These are phyloP conservation scores for Passer domesticus DNA, from an alignment of 2,113 vertebrate genomes.

Conservation along the genomic window DNA sequence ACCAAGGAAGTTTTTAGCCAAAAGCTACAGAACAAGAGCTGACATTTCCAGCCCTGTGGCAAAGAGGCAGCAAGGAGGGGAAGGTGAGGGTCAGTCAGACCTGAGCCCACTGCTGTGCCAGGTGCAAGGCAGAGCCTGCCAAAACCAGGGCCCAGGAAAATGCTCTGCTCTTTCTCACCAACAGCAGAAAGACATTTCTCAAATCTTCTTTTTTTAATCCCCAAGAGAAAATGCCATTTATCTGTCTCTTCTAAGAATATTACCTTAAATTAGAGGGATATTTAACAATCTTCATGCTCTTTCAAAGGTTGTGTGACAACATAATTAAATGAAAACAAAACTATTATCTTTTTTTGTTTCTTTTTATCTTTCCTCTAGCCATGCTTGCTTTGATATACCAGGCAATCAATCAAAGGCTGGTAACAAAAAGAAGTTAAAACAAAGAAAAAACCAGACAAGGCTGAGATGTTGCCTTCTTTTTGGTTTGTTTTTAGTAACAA, in stretches of 20 bases:
- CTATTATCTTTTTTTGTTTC: background rate
- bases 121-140: background rate
- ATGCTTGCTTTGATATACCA: background rate
- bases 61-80: background rate
- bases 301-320: background rate
- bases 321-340: conserved; percentile 11
- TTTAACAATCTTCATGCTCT: background rate
- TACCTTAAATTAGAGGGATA: background rate
- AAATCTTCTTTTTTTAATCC: background rate
- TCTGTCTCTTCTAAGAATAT: background rate
- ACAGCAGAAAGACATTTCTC: background rate
- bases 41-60: background rate
- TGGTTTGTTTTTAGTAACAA: background rate
- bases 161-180: accelerated
- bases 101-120: background rate
- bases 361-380: conserved; percentile 13
- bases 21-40: background rate
- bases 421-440: background rate
- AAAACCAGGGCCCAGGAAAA: background rate
- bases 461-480: background rate
- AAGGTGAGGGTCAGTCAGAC: background rate
- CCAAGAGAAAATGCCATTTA: background rate
- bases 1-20: background rate
- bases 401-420: background rate
- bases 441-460: background rate